phyloP scores from a whole-genome alignment of 2,888 invertebrate genomes.

The Argyresthia goedartella region DNA sequence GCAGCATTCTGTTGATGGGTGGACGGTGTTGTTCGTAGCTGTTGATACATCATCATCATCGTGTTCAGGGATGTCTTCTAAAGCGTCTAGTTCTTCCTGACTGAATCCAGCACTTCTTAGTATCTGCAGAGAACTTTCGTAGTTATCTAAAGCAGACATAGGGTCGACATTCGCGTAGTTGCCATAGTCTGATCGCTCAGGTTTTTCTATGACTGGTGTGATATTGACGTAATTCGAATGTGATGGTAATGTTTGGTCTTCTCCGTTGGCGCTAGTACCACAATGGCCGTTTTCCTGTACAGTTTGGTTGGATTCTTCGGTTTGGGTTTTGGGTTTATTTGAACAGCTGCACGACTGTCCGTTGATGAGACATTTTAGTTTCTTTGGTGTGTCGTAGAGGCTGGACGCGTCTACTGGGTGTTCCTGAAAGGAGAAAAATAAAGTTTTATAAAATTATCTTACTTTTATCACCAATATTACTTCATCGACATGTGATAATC shows the following conservation, averaged over 20 bases:
- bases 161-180: slow-evolving; percentile 85
- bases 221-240: slow-evolving; percentile 68
- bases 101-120: slow-evolving; percentile 72
- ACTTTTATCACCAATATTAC: too few species aligned
- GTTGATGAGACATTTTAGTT: slow-evolving; percentile 76
- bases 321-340: slow-evolving; percentile 65
- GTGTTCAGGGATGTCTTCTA: slow-evolving; percentile 59
- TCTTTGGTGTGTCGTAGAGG: slow-evolving; percentile 82
- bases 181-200: slow-evolving; percentile 45
- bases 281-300: slow-evolving; percentile 25
- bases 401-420: slow-evolving; percentile 59
- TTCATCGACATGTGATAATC: too few species aligned
- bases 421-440: slow-evolving; percentile 37
- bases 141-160: slow-evolving; percentile 80
- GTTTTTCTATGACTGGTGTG: slow-evolving; percentile 38
- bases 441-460: background rate
- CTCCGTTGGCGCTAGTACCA: slow-evolving; percentile 37
- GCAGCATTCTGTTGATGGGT: slow-evolving; percentile 44
- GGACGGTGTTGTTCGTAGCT: slow-evolving; percentile 47
- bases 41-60: slow-evolving; percentile 56
- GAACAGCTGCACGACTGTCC: slow-evolving; percentile 71
- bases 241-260: slow-evolving; percentile 22
- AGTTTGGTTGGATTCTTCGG: slow-evolving; percentile 36
- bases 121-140: slow-evolving; percentile 82
- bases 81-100: slow-evolving; percentile 64